Evolutionary conservation across 37 sponge, comb jelly and placozoan species (phyloP).

Genomic region (Ianthella basta): DNA sequence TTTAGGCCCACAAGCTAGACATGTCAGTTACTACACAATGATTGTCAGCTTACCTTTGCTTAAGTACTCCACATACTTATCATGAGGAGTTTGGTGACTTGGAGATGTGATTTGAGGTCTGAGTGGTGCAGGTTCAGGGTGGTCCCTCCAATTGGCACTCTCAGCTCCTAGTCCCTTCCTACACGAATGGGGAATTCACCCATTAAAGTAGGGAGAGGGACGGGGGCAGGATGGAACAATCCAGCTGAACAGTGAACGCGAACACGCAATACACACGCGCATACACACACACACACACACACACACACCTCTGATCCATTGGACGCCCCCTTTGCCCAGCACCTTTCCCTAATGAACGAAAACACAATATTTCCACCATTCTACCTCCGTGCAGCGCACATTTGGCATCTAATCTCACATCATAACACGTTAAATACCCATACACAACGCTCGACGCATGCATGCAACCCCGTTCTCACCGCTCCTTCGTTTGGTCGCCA

Average conservation of each 20-base stretch:
- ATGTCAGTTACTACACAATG: no score
- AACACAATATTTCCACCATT: neutral
- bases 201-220: neutral
- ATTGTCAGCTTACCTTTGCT: slow-evolving; percentile 34
- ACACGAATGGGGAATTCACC: neutral
- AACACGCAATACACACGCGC: neutral
- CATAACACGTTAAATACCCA: neutral
- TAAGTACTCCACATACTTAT: slow-evolving; percentile 38
- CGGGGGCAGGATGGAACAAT: neutral
- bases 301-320: neutral
- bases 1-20: no score
- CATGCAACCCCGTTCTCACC: neutral
- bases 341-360: neutral
- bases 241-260: neutral
- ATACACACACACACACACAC: slow-evolving; percentile 7
- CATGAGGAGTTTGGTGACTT: neutral
- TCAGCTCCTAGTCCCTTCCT: slow-evolving; percentile 22
- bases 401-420: neutral
- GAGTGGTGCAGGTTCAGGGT: neutral
- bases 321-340: neutral
- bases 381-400: neutral
- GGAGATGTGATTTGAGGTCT: neutral
- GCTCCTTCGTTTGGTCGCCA: neutral
- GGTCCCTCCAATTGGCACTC: slow-evolving; percentile 49
- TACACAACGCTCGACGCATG: neutral